Percentiles rank a stretch among this genome's conserved stretches.
phyloP scores from a whole-genome alignment of 37 sponge, comb jelly and placozoan genomes.

The Geodia barretti region DNA sequence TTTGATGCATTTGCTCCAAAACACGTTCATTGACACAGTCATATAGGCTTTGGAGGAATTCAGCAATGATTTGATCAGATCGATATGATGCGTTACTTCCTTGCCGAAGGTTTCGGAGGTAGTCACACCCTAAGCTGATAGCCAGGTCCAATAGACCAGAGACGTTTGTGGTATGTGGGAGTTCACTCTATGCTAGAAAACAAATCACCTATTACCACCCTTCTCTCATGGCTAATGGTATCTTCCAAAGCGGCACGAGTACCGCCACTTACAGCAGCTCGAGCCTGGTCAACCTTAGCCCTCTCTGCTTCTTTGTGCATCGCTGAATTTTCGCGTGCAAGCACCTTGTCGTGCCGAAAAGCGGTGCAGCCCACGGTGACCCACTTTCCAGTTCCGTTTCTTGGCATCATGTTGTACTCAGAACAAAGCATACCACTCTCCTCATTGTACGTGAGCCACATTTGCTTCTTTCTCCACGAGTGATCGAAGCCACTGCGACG shows the following conservation, averaged over 20 bases:
- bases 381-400: slow-evolving; percentile 16
- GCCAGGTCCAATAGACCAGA: slow-evolving; percentile 3
- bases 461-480: not conserved
- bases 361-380: slow-evolving; percentile 3
- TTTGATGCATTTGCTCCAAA: slow-evolving; percentile 1
- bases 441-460: not conserved
- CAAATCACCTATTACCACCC: slow-evolving; percentile 28
- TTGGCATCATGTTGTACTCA: no score
- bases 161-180: slow-evolving; percentile 31
- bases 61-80: slow-evolving; percentile 13
- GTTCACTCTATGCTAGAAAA: slow-evolving; percentile 23
- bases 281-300: not conserved
- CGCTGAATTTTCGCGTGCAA: not conserved
- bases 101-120: slow-evolving; percentile 10
- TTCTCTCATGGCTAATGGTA: slow-evolving; percentile 4
- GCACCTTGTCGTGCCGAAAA: slow-evolving; percentile 10
- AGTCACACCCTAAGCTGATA: slow-evolving; percentile 9
- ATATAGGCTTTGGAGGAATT: slow-evolving; percentile 18
- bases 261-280: not conserved
- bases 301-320: slow-evolving; percentile 23
- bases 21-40: not conserved
- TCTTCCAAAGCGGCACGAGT: slow-evolving; percentile 14
- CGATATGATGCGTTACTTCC: slow-evolving; percentile 31
- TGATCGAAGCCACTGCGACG: slow-evolving; percentile 8
- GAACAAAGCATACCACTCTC: no score